These are phyloP conservation scores for Tragelaphus strepsiceros DNA, from an alignment of 2,113 vertebrate genomes.

Conservation along the genomic window DNA sequence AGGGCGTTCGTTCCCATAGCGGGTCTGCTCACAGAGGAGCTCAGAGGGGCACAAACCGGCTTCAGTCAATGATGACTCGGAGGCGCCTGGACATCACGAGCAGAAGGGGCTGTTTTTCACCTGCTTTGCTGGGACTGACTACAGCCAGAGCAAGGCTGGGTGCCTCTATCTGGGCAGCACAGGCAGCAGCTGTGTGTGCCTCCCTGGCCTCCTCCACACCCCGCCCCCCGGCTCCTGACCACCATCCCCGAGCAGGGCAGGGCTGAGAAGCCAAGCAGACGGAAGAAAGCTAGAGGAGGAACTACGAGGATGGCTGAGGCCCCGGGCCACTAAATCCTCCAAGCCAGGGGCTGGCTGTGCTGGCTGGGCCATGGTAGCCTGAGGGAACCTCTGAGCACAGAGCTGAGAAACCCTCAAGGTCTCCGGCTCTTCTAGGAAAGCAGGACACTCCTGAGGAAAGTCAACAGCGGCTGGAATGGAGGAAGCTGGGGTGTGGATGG, in stretches of 20 bases:
- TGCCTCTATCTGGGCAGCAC: background rate
- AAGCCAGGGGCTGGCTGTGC: background rate
- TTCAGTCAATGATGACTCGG: background rate
- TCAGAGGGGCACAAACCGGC: background rate
- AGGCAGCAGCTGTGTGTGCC: constrained; percentile 1
- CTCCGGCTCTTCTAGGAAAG: background rate
- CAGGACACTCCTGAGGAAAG: background rate
- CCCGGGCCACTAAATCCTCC: background rate
- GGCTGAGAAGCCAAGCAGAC: background rate
- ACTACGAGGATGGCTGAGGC: background rate
- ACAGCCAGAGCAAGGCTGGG: background rate
- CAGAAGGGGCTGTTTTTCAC: constrained; percentile 10
- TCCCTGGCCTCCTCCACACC: background rate
- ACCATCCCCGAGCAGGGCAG: background rate
- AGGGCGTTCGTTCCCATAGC: background rate
- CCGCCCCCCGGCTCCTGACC: background rate
- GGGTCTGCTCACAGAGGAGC: background rate
- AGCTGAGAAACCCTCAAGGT: background rate
- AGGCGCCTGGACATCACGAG: background rate
- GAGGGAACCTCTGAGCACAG: background rate
- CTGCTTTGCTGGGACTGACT: constrained; percentile 4
- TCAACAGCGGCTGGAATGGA: background rate
- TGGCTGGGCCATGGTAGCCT: background rate
- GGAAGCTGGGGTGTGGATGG: background rate
- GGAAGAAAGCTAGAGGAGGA: background rate